Evolutionary conservation across 2,888 invertebrate species (phyloP).

Genomic region (Pseudococcus longispinus): DNA sequence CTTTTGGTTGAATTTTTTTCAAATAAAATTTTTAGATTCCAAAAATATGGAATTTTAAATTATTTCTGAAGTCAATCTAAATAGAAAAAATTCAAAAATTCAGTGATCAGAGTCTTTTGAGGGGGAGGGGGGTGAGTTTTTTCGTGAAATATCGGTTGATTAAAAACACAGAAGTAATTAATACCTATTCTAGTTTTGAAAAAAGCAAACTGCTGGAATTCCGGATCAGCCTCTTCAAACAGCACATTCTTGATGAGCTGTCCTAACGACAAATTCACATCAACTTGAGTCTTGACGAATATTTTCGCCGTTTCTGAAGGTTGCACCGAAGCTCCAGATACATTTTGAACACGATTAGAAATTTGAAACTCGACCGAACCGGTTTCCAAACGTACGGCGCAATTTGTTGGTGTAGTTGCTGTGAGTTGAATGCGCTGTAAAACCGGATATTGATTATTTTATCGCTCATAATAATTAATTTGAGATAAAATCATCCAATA

Average conservation of each 20-base stretch:
- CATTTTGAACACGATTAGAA: constrained; percentile 92
- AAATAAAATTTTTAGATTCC: too few relatives aligned
- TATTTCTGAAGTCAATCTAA: too few relatives aligned
- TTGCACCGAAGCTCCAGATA: constrained; percentile 69
- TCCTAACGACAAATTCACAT: constrained; percentile 93
- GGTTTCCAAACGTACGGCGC: constrained; percentile 94
- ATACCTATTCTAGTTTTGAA: constrained; percentile 92
- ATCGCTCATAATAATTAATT: background rate
- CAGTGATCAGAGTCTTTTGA: too few relatives aligned
- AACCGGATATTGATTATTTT: constrained; percentile 50
- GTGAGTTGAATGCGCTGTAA: constrained; percentile 89
- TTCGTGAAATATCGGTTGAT: background rate
- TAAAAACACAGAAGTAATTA: constrained; percentile 57
- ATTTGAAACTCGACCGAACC: constrained; percentile 91
- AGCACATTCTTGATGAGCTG: constrained; percentile 91
- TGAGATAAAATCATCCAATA: constrained; percentile 10
- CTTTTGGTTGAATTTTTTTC: too few relatives aligned
- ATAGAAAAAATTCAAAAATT: too few relatives aligned
- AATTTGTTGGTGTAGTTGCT: constrained; percentile 96
- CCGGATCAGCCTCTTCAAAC: constrained; percentile 96
- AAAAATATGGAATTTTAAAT: too few relatives aligned
- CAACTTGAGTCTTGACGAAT: constrained; percentile 85
- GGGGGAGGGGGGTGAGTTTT: too few relatives aligned
- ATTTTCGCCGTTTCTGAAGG: constrained; percentile 72
- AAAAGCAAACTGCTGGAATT: constrained; percentile 97